Conservation (phyloP, 1,140 invertebrate genomes). For the Cecropterus lyciades region DNA sequence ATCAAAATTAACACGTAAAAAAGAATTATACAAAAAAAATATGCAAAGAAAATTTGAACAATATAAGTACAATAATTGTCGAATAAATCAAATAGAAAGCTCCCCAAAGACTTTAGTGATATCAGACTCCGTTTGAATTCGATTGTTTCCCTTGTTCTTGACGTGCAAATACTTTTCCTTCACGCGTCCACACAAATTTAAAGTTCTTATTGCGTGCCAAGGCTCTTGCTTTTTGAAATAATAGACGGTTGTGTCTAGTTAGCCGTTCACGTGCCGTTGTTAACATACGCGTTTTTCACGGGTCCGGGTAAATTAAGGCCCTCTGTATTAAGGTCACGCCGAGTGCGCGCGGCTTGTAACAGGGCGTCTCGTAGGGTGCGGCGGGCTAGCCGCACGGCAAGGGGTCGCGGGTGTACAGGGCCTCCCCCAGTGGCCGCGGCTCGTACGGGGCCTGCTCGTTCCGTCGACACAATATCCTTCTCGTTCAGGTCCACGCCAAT, state of each 20-base stretch:
- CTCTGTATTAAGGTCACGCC: neutral
- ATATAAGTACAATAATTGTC: too few relatives aligned
- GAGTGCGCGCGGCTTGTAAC: neutral
- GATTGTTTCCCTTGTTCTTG: too few relatives aligned
- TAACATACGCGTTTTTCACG: neutral
- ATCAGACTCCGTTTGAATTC: too few relatives aligned
- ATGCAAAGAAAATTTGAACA: too few relatives aligned
- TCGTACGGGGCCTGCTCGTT: neutral
- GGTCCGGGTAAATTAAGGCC: neutral
- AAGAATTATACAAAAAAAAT: too few relatives aligned
- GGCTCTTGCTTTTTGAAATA: too few relatives aligned
- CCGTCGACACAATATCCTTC: neutral
- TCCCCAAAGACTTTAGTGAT: too few relatives aligned
- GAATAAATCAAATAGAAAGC: too few relatives aligned
- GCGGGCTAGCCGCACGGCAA: neutral
- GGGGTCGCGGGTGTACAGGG: neutral
- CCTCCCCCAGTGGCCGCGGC: neutral
- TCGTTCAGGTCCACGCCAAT: neutral
- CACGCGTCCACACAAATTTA: too few relatives aligned
- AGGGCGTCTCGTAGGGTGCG: neutral
- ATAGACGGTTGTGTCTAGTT: slow-evolving; percentile 1
- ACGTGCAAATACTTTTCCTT: too few relatives aligned
- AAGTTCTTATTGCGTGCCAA: too few relatives aligned
- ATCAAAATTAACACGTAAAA: too few relatives aligned
- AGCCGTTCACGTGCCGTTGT: slow-evolving; percentile 11